These are phyloP conservation scores for Recurvirostra avosetta DNA, from an alignment of 2,113 vertebrate genomes.

Conservation along the genomic window DNA sequence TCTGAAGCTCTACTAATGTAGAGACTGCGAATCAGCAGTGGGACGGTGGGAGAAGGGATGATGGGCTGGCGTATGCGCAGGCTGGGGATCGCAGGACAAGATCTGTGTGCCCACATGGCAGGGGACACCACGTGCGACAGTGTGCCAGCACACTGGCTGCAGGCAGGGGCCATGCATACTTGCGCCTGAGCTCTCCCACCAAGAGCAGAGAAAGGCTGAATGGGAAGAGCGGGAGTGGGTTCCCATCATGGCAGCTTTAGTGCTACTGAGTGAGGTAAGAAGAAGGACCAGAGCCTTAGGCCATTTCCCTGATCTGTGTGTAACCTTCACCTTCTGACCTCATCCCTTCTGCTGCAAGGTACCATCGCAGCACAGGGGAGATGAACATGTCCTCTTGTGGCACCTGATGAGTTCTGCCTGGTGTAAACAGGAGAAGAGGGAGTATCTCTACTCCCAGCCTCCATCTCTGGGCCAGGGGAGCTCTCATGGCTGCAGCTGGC, in stretches of 20 bases:
- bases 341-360: background rate
- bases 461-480: background rate
- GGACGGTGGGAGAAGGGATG: background rate
- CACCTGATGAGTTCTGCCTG: background rate
- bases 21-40: background rate
- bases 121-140: background rate
- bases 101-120: accelerated
- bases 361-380: background rate
- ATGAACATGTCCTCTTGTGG: accelerated
- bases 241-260: background rate
- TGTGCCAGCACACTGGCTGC: background rate
- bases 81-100: background rate
- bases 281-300: background rate
- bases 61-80: background rate
- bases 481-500: background rate
- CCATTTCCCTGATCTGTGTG: background rate
- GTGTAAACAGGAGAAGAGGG: background rate
- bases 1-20: background rate
- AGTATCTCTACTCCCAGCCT: background rate
- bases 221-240: accelerated
- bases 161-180: background rate
- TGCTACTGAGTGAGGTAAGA: background rate
- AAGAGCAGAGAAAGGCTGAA: too few relatives aligned
- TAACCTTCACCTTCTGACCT: background rate
- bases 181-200: background rate